Percentiles rank a stretch among this genome's conserved stretches.
Conservation (phyloP, 2,797 vertebrate species). For the Calcarius lapponicus region DNA sequence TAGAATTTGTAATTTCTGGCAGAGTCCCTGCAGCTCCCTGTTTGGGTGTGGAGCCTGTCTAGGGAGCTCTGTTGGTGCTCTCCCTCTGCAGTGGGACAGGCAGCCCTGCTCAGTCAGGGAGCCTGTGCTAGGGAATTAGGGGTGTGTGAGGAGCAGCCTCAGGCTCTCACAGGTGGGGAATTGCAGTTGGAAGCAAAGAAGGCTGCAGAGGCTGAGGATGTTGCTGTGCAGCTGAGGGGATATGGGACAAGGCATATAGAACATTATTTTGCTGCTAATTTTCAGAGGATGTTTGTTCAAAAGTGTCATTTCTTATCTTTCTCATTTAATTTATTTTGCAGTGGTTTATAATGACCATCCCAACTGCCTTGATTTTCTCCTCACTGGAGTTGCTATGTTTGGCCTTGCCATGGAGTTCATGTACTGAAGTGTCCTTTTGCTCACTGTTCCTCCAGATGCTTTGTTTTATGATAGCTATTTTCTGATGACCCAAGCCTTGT, state of each 20-base stretch:
- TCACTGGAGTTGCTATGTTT: not conserved
- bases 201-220: not conserved
- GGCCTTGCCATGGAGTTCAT: not conserved
- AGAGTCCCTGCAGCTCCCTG: not conserved
- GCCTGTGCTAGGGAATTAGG: rapidly evolving
- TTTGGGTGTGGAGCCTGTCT: not conserved
- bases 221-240: not conserved
- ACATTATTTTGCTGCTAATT: not conserved
- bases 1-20: not conserved
- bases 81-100: rapidly evolving
- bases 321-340: not conserved
- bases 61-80: not conserved
- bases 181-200: not conserved
- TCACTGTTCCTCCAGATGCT: slow-evolving; percentile 2
- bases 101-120: not conserved
- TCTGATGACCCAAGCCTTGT: not conserved
- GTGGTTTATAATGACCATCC: not conserved
- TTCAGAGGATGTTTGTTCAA: slow-evolving; percentile 23
- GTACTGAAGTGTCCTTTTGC: not conserved
- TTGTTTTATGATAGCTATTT: not conserved
- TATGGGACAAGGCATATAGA: not conserved
- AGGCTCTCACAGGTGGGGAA: not conserved
- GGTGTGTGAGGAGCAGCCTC: not conserved
- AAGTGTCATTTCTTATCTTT: not conserved
- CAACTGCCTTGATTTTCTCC: not conserved